phyloP scores from a whole-genome alignment of 2,888 invertebrate genomes.

The Nomada lathburiana region DNA sequence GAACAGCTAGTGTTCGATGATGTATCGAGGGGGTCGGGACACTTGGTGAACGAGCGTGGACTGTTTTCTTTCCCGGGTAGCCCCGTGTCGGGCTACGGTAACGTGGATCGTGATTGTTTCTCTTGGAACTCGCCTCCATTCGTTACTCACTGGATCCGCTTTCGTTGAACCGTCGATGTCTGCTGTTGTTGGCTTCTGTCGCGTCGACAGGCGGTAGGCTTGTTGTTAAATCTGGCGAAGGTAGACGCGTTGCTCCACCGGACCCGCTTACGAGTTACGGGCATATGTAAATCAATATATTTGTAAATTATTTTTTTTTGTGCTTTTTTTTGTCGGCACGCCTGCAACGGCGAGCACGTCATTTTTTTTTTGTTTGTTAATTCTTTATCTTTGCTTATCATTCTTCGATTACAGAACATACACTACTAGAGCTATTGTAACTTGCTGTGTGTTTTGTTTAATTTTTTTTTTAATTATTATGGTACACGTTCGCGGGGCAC shows the following conservation, averaged over 20 bases:
- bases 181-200: not conserved
- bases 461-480: constrained; percentile 77
- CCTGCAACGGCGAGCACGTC: constrained; percentile 63
- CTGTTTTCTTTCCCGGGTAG: not conserved
- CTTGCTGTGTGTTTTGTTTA: constrained; percentile 74
- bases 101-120: not conserved
- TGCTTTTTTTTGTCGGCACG: constrained; percentile 77
- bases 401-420: constrained; percentile 84
- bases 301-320: constrained; percentile 83
- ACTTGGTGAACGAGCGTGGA: constrained; percentile 23
- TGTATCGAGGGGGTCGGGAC: constrained; percentile 23
- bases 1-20: not conserved
- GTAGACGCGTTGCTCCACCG: constrained; percentile 75
- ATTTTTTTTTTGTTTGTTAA: constrained; percentile 70
- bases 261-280: constrained; percentile 84
- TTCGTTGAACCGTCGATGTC: no score
- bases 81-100: constrained; percentile 1
- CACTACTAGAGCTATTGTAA: constrained; percentile 84
- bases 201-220: constrained; percentile 21
- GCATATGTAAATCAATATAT: constrained; percentile 85
- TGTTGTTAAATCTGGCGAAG: constrained; percentile 61
- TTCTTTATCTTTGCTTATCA: constrained; percentile 76
- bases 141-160: no score
- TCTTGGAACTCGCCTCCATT: not conserved
- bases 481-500: constrained; percentile 82